Evolutionary conservation across 2,888 invertebrate species (phyloP), one percentile per base, ranked within the genome.

Genomic region (Morpho helenor): DNA sequence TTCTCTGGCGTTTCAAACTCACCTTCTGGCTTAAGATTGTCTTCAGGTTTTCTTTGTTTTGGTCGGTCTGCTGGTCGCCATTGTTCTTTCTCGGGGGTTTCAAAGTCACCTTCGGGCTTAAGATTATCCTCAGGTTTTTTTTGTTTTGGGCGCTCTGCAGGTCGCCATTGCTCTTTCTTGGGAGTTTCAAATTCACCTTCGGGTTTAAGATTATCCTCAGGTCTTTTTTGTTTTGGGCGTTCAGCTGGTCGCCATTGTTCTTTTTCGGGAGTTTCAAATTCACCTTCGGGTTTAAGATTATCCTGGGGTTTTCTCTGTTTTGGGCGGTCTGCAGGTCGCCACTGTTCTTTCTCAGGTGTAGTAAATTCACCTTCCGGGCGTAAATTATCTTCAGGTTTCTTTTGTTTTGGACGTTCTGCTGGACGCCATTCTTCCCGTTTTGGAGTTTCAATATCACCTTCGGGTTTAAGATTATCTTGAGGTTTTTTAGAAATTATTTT

Each of bases 1-100:
- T 77, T 81, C 42, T 79, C 77, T 0, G 72, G 79, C 3, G 66
- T 61, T 61, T 81, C 77, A 61, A 92, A 91, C 0, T 91, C 86
- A 10, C 93, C 93, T 72, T 93, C 92, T 1, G 92, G 90, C 22
- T 76, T 74, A 0, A 93, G 73, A 68, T 92, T 92, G 65, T 93
- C 92, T 60, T 84, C 73, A 0, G 84, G 92, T 61, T 77, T 84
- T 2, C 75, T 82, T 2, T 72, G 78, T 41, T 76, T 76, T 0
- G 83, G 91, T 2, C 77, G 64, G 56, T 90, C 87, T 63, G 92
- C 93, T 0, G 92, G 91, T 41, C 52, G 55, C 62, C 62, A 62
- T 79, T 88, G 7, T 74, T 88, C 76, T 41, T 75, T 87, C 57
- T 83, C 82, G 0, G 92, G 93, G n/a, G 76, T 65, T 31, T 84